These are phyloP conservation scores for Aldrovandia affinis DNA, from an alignment of 2,797 vertebrate species.

Conservation along the genomic window DNA sequence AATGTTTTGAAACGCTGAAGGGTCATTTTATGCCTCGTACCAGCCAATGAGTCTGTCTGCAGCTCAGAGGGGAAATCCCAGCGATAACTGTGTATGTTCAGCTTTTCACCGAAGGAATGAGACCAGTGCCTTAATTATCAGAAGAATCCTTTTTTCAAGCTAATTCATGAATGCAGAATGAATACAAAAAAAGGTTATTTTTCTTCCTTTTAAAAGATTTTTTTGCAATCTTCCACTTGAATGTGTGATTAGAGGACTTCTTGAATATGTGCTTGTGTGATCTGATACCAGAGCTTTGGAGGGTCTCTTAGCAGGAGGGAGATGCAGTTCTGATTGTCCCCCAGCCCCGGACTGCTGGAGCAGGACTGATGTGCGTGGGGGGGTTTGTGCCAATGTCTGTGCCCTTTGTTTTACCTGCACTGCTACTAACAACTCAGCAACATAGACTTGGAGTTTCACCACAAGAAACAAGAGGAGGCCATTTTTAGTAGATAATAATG, in stretches of 20 bases:
- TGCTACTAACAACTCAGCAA: no score
- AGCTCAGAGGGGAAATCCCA: background rate
- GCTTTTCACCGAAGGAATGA: slow-evolving; percentile 79
- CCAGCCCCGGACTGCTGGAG: no score
- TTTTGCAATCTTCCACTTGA: slow-evolving; percentile 43
- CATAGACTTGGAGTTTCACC: no score
- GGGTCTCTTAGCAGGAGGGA: slow-evolving; percentile 50
- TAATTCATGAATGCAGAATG: slow-evolving; percentile 61
- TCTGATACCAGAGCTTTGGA: slow-evolving; percentile 40
- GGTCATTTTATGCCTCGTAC: slow-evolving; percentile 32
- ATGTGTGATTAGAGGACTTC: slow-evolving; percentile 40
- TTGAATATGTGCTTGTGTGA: background rate
- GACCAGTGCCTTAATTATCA: slow-evolving; percentile 83
- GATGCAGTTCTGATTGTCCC: no score
- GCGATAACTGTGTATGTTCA: slow-evolving; percentile 16
- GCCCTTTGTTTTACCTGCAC: no score
- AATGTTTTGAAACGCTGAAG: slow-evolving; percentile 9
- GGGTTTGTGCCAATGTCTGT: no score
- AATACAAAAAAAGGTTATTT: slow-evolving; percentile 60
- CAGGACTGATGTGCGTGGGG: no score
- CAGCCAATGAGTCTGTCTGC: slow-evolving; percentile 9
- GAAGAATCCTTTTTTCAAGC: slow-evolving; percentile 72
- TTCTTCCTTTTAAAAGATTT: slow-evolving; percentile 49
- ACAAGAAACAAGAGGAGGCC: no score
- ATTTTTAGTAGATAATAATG: no score